A percentile compares a stretch with the other conserved stretches of the same genome.
These are phyloP conservation scores for Agrochola circellaris DNA, from an alignment of 2,888 invertebrate genomes.

Conservation along the genomic window DNA sequence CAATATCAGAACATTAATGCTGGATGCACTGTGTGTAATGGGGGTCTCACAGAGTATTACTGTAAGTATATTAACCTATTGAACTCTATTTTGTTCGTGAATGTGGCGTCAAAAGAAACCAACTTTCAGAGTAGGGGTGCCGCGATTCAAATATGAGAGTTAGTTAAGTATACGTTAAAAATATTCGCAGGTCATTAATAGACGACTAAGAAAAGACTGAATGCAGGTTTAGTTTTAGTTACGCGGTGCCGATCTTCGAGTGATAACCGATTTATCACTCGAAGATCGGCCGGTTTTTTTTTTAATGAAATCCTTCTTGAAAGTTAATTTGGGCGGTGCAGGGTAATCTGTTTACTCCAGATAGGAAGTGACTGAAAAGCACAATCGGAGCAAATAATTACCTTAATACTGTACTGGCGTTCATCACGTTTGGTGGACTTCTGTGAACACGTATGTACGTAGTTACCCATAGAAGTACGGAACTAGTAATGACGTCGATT, in stretches of 20 bases:
- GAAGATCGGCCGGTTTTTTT: not conserved
- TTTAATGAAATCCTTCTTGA: too few relatives aligned
- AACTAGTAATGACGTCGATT: not conserved
- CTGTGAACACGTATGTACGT: not conserved
- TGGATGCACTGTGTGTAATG: not conserved
- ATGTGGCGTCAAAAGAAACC: not conserved
- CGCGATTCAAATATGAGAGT: not conserved
- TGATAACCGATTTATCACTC: too few relatives aligned
- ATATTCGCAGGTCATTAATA: not conserved
- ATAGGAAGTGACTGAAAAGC: not conserved
- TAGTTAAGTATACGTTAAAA: not conserved
- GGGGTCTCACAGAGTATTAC: too few relatives aligned
- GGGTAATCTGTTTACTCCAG: constrained; percentile 2
- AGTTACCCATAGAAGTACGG: not conserved
- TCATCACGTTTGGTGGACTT: constrained; percentile 11
- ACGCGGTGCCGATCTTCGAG: too few relatives aligned
- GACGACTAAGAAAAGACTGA: not conserved
- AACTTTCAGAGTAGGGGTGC: not conserved
- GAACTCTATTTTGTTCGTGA: too few relatives aligned
- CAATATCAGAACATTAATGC: not conserved
- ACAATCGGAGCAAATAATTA: too few relatives aligned
- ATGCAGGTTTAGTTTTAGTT: too few relatives aligned
- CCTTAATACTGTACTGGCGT: too few relatives aligned
- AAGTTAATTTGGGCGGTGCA: not conserved
- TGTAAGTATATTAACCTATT: too few relatives aligned